These are phyloP conservation scores for Parnassius mnemosyne DNA, from an alignment of 2,888 invertebrate genomes.

Conservation along the genomic window DNA sequence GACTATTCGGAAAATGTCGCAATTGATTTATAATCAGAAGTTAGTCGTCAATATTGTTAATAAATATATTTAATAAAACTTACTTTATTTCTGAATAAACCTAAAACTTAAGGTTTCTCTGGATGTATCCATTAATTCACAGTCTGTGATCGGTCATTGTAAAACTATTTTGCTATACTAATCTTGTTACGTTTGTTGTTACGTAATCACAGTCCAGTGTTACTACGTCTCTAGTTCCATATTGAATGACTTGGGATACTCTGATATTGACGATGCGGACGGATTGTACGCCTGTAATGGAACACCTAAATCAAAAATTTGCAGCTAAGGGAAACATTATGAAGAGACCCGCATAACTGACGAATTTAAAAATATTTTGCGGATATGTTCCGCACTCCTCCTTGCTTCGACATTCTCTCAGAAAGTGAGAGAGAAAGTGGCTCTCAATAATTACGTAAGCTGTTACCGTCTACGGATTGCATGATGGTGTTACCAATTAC, in stretches of 20 bases:
- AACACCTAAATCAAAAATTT: neutral
- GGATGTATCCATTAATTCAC: slow-evolving; percentile 92
- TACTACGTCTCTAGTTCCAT: slow-evolving; percentile 79
- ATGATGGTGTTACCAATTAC: too few species aligned
- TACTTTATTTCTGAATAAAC: slow-evolving; percentile 69
- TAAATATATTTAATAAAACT: neutral
- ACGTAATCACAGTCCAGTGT: slow-evolving; percentile 88
- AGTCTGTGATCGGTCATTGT: slow-evolving; percentile 82
- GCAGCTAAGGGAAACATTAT: too few species aligned
- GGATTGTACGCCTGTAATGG: slow-evolving; percentile 73
- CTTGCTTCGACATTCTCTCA: too few species aligned
- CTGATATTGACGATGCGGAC: slow-evolving; percentile 81
- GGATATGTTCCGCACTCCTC: too few species aligned
- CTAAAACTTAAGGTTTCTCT: slow-evolving; percentile 83
- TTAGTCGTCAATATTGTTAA: too few species aligned
- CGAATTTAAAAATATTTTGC: too few species aligned
- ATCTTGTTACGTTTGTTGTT: slow-evolving; percentile 82
- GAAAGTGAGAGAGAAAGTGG: too few species aligned
- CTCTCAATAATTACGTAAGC: too few species aligned
- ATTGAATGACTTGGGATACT: slow-evolving; percentile 81
- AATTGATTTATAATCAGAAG: too few species aligned
- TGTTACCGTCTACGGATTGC: too few species aligned
- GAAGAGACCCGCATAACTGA: too few species aligned
- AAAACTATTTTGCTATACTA: slow-evolving; percentile 89
- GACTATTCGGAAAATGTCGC: too few species aligned